Conservation (phyloP, 2,888 invertebrate species). For the Frankliniella fusca region DNA sequence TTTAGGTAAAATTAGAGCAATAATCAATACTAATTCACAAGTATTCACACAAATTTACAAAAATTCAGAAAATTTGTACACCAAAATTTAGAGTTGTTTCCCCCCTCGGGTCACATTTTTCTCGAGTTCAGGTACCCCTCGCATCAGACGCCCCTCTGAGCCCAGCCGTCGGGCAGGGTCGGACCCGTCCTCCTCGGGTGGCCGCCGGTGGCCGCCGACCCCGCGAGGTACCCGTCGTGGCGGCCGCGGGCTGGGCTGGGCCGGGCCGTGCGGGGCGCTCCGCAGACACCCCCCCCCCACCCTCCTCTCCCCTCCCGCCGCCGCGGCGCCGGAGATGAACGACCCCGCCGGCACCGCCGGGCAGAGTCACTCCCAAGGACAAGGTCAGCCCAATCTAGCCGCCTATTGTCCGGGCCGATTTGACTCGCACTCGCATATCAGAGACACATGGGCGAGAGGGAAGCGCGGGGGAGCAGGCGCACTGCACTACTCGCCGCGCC, state of each 20-base stretch:
- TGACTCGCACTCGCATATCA: background rate
- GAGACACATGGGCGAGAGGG: background rate
- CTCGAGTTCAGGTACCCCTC: too few relatives aligned
- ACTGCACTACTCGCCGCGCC: background rate
- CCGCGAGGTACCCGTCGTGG: too few relatives aligned
- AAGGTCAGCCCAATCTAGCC: background rate
- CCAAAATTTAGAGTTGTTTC: too few relatives aligned
- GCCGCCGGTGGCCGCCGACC: too few relatives aligned
- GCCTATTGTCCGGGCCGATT: background rate
- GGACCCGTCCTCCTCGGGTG: background rate
- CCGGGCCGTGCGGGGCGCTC: background rate
- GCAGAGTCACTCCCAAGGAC: background rate
- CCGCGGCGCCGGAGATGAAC: background rate
- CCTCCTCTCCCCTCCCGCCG: too few relatives aligned
- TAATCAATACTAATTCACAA: too few relatives aligned
- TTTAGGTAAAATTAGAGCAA: too few relatives aligned
- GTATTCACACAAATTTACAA: too few relatives aligned
- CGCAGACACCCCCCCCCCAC: background rate
- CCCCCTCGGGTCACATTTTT: too few relatives aligned
- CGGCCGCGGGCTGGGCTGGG: background rate
- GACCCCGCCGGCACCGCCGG: background rate
- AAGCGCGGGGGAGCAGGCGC: background rate
- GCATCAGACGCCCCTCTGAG: too few relatives aligned
- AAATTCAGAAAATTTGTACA: too few relatives aligned
- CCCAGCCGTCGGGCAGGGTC: background rate